Conservation (phyloP, 2,113 vertebrate species). For the Salminus brasiliensis region DNA sequence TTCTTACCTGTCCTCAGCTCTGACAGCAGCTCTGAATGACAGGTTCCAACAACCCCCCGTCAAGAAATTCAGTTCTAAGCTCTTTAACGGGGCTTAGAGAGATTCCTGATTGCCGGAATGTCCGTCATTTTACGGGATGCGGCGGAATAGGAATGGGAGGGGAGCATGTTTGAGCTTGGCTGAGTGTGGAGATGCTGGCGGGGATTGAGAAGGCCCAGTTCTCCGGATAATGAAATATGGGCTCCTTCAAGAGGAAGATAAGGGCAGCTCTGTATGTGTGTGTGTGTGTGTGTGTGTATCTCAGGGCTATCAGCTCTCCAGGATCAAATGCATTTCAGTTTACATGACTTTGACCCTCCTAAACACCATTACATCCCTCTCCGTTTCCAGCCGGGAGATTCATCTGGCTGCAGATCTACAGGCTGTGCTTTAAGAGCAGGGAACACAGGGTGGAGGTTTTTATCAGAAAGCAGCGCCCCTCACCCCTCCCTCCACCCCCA, state of each 20-base stretch:
- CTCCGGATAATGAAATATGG: conserved; percentile 65
- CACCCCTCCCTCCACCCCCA: no score
- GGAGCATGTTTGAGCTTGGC: background rate
- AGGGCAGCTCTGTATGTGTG: conserved; percentile 52
- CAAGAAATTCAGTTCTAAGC: no score
- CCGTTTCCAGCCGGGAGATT: conserved; percentile 22
- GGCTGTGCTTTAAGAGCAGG: conserved; percentile 35
- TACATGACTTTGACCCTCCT: conserved; percentile 41
- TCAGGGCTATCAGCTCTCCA: conserved; percentile 50
- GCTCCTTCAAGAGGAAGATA: conserved; percentile 67
- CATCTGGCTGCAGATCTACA: conserved; percentile 39
- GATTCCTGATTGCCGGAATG: background rate
- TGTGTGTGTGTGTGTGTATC: conserved; percentile 54
- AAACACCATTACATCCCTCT: conserved; percentile 29
- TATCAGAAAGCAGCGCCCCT: background rate
- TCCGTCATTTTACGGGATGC: background rate
- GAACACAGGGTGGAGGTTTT: conserved; percentile 19
- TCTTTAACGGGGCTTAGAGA: background rate
- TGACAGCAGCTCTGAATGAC: no score
- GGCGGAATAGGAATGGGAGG: background rate
- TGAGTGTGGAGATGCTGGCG: background rate
- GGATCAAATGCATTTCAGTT: conserved; percentile 53
- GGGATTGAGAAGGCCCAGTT: conserved; percentile 48
- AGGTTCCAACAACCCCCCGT: no score
- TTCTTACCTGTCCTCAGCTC: no score